phyloP scores from a whole-genome alignment of 2,888 invertebrate genomes.

The Netelia inedita region DNA sequence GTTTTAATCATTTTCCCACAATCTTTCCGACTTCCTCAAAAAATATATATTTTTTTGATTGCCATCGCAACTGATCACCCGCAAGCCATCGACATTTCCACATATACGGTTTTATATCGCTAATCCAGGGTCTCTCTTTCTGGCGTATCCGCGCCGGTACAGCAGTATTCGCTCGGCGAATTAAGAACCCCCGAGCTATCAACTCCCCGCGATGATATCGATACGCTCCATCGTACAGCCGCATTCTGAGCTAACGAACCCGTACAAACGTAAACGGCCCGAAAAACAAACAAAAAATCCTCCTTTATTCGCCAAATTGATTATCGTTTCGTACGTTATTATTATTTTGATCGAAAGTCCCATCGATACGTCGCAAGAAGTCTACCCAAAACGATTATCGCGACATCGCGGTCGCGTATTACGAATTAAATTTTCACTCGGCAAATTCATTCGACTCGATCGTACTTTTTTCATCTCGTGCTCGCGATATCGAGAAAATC shows the following conservation, averaged over 20 bases:
- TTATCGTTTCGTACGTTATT: constrained; percentile 1
- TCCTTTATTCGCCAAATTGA: background rate
- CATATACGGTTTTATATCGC: constrained; percentile 18
- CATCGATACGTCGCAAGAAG: background rate
- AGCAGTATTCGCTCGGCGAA: constrained; percentile 38
- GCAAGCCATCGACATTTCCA: background rate
- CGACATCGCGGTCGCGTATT: background rate
- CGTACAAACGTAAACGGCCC: background rate
- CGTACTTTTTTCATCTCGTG: constrained; percentile 20
- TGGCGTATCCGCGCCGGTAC: background rate
- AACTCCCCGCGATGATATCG: constrained; percentile 55
- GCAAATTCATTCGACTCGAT: constrained; percentile 10
- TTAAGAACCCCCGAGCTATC: constrained; percentile 54
- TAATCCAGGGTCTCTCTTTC: background rate
- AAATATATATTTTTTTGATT: no score
- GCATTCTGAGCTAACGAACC: constrained; percentile 56
- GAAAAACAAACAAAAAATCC: background rate
- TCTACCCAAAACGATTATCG: background rate
- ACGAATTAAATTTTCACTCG: constrained; percentile 8
- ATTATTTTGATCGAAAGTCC: no score
- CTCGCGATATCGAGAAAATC: constrained; percentile 54
- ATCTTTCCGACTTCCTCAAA: no score
- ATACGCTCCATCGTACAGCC: constrained; percentile 38
- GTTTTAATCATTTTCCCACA: no score
- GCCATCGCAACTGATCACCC: no score